Evolutionary conservation across 2,797 vertebrate genomes (phyloP).

Genomic region (Apodemus agrarius): DNA sequence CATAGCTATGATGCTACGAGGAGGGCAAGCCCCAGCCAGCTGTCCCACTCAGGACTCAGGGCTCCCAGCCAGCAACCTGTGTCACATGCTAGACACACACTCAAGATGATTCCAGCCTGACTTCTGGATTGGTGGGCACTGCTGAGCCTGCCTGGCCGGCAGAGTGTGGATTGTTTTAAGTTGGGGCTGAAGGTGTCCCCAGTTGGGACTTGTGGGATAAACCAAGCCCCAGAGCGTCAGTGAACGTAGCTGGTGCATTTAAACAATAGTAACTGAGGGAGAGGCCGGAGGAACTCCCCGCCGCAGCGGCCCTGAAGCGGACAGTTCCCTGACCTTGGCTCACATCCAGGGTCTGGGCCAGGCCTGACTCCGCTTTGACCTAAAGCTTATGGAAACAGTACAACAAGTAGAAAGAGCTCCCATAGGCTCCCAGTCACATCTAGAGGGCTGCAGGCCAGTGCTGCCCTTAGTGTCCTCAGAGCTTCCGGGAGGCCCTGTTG

Average conservation of each 20-base stretch:
- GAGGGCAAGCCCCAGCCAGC: not conserved
- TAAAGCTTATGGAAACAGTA: constrained; percentile 50
- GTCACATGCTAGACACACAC: not conserved
- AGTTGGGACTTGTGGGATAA: not conserved
- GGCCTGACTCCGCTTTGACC: not conserved
- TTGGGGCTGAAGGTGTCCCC: not conserved
- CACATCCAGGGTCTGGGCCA: not conserved
- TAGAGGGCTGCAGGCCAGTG: not conserved
- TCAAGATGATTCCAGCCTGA: not conserved
- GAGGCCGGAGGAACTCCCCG: not conserved
- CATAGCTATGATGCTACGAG: not conserved
- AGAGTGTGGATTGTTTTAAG: not conserved
- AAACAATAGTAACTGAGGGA: constrained; percentile 56
- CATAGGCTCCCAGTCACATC: rapidly evolving
- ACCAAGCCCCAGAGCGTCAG: not conserved
- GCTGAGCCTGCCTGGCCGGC: not conserved
- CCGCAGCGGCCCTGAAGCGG: not conserved
- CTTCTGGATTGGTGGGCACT: not conserved
- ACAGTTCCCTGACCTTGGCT: not conserved
- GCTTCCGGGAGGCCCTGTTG: rapidly evolving
- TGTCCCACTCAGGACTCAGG: not conserved
- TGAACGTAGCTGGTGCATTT: not conserved
- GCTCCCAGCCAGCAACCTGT: not conserved
- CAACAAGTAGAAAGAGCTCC: not conserved
- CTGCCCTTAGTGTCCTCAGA: not conserved